Percentiles rank a stretch among this genome's conserved stretches.
These are phyloP conservation scores for Galerucella calmariensis DNA, from an alignment of 2,888 invertebrate species.

Conservation along the genomic window DNA sequence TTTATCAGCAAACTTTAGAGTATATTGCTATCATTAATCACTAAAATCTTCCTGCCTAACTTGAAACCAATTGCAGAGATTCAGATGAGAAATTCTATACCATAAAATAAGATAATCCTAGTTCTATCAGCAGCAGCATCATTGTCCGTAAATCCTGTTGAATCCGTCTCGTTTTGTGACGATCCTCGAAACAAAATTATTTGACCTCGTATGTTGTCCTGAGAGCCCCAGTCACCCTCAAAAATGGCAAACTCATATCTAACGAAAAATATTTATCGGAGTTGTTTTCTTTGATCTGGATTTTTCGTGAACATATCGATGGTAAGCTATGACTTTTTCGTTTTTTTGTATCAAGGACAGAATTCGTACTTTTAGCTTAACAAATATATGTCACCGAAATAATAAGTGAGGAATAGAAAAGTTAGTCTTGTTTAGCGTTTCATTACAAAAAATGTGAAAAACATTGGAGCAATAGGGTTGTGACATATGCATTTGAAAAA, in stretches of 20 bases:
- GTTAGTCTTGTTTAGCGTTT: neutral
- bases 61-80: conserved; percentile 3
- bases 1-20: neutral
- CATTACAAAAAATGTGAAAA: neutral
- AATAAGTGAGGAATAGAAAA: neutral
- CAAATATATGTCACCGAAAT: neutral
- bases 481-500: no score
- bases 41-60: neutral
- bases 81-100: conserved; percentile 15
- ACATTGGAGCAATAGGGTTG: no score
- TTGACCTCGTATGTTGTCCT: conserved; percentile 27
- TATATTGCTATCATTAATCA: neutral
- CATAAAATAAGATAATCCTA: conserved; percentile 16
- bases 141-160: conserved; percentile 27
- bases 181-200: conserved; percentile 36
- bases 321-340: conserved; percentile 1
- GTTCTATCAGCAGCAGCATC: conserved; percentile 15
- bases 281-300: neutral
- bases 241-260: neutral
- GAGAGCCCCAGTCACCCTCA: conserved; percentile 10
- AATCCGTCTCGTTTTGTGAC: conserved; percentile 36
- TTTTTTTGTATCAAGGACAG: neutral
- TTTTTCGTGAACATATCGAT: neutral
- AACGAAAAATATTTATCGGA: neutral
- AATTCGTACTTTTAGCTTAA: neutral